These are phyloP conservation scores for Aphaenogaster rudis DNA, from an alignment of 1,140 invertebrate genomes.

Conservation along the genomic window DNA sequence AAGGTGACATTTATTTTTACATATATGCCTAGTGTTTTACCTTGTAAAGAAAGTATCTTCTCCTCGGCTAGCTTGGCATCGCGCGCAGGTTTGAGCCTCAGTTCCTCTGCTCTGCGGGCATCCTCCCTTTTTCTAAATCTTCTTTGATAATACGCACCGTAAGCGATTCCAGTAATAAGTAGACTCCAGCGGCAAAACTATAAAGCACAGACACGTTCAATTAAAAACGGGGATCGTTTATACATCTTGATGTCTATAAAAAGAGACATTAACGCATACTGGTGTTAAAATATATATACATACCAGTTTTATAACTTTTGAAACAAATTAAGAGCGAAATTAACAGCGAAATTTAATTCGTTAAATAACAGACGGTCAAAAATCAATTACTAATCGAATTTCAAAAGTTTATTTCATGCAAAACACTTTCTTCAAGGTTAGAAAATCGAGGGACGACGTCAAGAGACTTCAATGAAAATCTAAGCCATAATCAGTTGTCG, in stretches of 20 bases:
- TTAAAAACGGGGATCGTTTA: conserved; percentile 22
- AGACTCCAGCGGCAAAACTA: conserved; percentile 92
- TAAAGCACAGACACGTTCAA: conserved; percentile 59
- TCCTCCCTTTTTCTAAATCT: conserved; percentile 90
- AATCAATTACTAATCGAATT: conserved; percentile 39
- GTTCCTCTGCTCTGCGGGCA: conserved; percentile 89
- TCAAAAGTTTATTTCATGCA: not conserved
- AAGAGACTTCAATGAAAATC: not conserved
- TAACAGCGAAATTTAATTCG: not conserved
- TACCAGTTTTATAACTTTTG: not conserved
- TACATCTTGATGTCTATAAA: conserved; percentile 6
- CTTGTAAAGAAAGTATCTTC: conserved; percentile 88
- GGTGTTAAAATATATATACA: no score
- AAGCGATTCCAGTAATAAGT: conserved; percentile 89
- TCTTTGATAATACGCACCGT: conserved; percentile 91
- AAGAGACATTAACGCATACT: not conserved
- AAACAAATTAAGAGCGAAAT: not conserved
- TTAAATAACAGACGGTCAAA: not conserved
- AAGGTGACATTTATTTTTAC: not conserved
- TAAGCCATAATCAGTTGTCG: not conserved
- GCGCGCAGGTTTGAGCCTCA: conserved; percentile 89
- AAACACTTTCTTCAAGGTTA: conserved; percentile 38
- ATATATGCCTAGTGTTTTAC: conserved; percentile 77
- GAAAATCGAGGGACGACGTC: not conserved
- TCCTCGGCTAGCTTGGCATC: conserved; percentile 91